Percentiles rank a stretch among this genome's conserved stretches.
Evolutionary conservation across 2,888 invertebrate species (phyloP).

Genomic region (Andricus quercusramuli): DNA sequence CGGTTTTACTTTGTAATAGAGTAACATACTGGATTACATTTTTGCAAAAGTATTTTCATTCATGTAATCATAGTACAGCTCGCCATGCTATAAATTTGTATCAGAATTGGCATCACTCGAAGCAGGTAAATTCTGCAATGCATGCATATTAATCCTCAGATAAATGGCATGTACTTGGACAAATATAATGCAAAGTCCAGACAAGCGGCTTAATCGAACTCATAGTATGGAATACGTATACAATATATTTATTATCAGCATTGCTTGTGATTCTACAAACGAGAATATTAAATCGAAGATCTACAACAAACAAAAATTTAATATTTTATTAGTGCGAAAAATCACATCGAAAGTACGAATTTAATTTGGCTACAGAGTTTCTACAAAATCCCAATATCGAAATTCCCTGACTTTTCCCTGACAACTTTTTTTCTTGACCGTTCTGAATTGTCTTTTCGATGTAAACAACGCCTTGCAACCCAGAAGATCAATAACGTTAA

Average conservation of each 20-base stretch:
- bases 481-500: too few species aligned
- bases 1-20: not conserved
- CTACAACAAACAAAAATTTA: not conserved
- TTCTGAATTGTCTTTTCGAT: too few species aligned
- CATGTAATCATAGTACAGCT: not conserved
- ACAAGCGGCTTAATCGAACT: not conserved
- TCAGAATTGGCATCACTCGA: not conserved
- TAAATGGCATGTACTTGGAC: slow-evolving; percentile 9
- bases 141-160: slow-evolving; percentile 18
- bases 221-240: not conserved
- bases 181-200: not conserved
- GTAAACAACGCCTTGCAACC: too few species aligned
- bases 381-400: too few species aligned
- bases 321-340: not conserved
- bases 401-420: too few species aligned
- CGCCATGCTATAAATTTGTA: not conserved
- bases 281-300: not conserved
- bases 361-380: too few species aligned
- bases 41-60: not conserved
- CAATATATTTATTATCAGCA: not conserved
- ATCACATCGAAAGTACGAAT: too few species aligned
- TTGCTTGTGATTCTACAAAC: not conserved
- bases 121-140: not conserved
- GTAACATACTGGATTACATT: not conserved
- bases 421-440: too few species aligned